Evolutionary conservation across 2,797 vertebrate species (phyloP), one percentile per base, ranked within the genome.

Genomic region (Lutjanus argentimaculatus): DNA sequence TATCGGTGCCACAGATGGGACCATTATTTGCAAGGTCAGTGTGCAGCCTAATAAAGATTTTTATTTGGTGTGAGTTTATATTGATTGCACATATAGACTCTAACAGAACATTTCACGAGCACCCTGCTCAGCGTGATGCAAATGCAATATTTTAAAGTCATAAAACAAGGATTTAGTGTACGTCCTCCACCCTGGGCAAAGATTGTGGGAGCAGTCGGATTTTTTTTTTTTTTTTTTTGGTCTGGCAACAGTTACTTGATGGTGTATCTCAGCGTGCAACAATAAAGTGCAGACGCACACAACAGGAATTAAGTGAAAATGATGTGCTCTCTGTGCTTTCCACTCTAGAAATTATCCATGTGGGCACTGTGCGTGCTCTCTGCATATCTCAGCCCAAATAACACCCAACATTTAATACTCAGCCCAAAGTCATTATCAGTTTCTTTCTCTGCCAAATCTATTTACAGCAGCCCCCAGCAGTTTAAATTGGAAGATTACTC

Each of bases 401-500:
- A 87, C 79, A 82, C 55, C 68, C 45, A 62, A 62, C 82, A 75
- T 87, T 49, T 78, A 92, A 89, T 63, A 69, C 75, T 72, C 40
- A 61, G 70, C 66, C 83, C 22, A 22, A 76, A 85, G 85, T 87
- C 85, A 89, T 92, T 85, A 88, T 89, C 89, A 80, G 72, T 85
- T 83, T 82, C 77, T 85, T 80, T 85, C 88, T 67, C 73, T 51
- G 84, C 76, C 81, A 86, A 72, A 85, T 88, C 89, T 84, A 91
- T 89, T 91, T 90, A 90, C 88, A 90, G 83, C 80, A n/a, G 53
- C 76, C 75, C 51, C 22, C 52, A 66, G 85, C 86, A 70, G 81
- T 85, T 89, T 76, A 88, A 91, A 92, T 93, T 88, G 91, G 90
- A 88, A 91, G 90, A 94, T 94, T 92, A 92, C 84, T 92, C 89